A percentile compares a stretch with the other conserved stretches of the same genome.
phyloP scores from a whole-genome alignment of 2,113 vertebrate genomes.

The Gymnarchus niloticus region DNA sequence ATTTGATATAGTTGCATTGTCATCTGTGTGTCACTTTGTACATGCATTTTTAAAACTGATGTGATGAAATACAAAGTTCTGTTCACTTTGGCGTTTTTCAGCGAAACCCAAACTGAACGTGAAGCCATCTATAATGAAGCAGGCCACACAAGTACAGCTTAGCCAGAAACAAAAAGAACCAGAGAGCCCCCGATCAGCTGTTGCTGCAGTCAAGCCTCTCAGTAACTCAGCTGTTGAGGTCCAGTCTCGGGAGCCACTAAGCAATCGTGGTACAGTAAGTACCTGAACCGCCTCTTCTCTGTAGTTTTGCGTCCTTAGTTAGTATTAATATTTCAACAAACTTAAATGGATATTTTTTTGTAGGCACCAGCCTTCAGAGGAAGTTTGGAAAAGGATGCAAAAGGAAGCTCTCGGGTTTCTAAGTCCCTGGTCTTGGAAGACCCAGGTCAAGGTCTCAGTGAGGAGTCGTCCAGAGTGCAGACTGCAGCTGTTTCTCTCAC shows the following conservation, averaged over 20 bases:
- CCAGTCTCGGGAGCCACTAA: conserved; percentile 17
- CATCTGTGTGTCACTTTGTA: background rate
- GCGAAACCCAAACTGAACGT: conserved; percentile 78
- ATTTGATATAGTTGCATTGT: conserved; percentile 4
- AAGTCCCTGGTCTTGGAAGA: conserved; percentile 13
- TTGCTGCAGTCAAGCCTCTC: conserved; percentile 81
- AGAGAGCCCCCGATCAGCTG: conserved; percentile 59
- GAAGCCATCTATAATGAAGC: conserved; percentile 73
- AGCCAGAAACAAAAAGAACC: conserved; percentile 65
- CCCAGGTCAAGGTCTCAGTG: conserved; percentile 18
- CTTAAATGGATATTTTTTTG: background rate
- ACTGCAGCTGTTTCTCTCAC: conserved; percentile 40
- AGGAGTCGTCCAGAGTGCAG: background rate
- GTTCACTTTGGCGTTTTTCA: conserved; percentile 42
- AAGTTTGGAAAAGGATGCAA: background rate
- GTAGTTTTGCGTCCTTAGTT: background rate
- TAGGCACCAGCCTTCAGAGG: background rate
- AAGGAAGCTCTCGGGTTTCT: background rate
- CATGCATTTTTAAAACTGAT: background rate
- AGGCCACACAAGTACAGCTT: conserved; percentile 54
- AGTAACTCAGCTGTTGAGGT: conserved; percentile 39
- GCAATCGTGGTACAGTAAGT: conserved; percentile 37
- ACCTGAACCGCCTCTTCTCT: background rate
- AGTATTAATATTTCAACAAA: background rate
- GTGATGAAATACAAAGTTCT: background rate